Conservation (phyloP, 2,113 vertebrate genomes). For the Apaloderma vittatum region DNA sequence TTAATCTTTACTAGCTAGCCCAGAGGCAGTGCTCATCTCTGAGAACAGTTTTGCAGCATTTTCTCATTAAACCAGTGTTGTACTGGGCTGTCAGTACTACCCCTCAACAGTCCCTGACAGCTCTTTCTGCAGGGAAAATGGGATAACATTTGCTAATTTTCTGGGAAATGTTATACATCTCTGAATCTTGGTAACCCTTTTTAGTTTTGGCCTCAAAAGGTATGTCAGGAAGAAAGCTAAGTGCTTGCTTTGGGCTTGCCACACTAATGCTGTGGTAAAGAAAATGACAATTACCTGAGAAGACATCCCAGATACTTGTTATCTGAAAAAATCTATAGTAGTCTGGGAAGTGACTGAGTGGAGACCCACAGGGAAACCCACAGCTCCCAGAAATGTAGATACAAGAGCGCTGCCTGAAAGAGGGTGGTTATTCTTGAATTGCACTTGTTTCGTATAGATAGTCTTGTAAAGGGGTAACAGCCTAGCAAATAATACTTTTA, state of each 20-base stretch:
- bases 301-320: not conserved
- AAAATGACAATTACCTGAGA: not conserved
- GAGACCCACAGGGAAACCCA: not conserved
- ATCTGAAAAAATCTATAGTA: not conserved
- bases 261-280: not conserved
- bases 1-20: not conserved
- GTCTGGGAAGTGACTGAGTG: not conserved
- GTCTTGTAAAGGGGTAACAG: not conserved
- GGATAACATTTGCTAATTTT: not conserved
- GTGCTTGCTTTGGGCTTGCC: not conserved
- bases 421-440: not conserved
- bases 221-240: not conserved
- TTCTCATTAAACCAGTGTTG: not conserved
- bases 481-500: not conserved
- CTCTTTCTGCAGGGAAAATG: not conserved
- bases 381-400: not conserved
- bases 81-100: not conserved
- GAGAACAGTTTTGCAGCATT: not conserved
- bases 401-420: not conserved
- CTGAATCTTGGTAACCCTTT: not conserved
- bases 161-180: not conserved
- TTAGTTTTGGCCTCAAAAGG: not conserved
- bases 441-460: not conserved
- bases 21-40: not conserved
- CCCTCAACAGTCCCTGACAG: not conserved